Conservation (phyloP, 2,113 vertebrate genomes). For the Cinclus mexicanus region DNA sequence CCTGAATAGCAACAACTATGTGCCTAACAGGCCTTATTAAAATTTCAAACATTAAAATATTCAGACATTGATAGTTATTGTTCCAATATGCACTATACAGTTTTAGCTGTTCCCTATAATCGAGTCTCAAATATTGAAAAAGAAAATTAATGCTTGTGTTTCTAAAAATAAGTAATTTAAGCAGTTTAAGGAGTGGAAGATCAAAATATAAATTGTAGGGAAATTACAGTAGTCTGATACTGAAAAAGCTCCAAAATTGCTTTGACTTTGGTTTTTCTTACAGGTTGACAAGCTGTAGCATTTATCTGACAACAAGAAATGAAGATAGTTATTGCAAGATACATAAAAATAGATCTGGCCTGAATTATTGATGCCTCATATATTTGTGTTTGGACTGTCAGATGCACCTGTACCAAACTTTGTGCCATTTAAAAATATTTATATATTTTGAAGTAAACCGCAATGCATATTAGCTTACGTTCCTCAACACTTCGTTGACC, state of each 20-base stretch:
- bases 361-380: slow-evolving; percentile 63
- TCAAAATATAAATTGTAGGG: not conserved
- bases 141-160: not conserved
- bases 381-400: slow-evolving; percentile 70
- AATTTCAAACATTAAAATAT: slow-evolving; percentile 52
- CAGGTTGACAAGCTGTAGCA: not conserved
- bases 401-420: slow-evolving; percentile 45
- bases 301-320: slow-evolving; percentile 18
- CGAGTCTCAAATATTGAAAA: slow-evolving; percentile 21
- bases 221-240: not conserved
- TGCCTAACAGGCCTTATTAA: slow-evolving; percentile 54
- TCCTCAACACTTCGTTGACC: not conserved
- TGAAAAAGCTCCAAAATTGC: not conserved
- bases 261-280: slow-evolving; percentile 1
- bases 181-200: not conserved
- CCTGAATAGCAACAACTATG: slow-evolving; percentile 70
- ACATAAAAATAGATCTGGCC: slow-evolving; percentile 60
- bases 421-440: slow-evolving; percentile 50
- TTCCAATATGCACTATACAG: not conserved
- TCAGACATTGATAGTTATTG: slow-evolving; percentile 61
- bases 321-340: slow-evolving; percentile 22
- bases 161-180: not conserved
- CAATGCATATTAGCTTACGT: not conserved
- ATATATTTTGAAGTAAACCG: slow-evolving; percentile 7
- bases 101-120: not conserved